Conservation (phyloP, 2,113 vertebrate genomes). For the Pseudorectes ferrugineus region DNA sequence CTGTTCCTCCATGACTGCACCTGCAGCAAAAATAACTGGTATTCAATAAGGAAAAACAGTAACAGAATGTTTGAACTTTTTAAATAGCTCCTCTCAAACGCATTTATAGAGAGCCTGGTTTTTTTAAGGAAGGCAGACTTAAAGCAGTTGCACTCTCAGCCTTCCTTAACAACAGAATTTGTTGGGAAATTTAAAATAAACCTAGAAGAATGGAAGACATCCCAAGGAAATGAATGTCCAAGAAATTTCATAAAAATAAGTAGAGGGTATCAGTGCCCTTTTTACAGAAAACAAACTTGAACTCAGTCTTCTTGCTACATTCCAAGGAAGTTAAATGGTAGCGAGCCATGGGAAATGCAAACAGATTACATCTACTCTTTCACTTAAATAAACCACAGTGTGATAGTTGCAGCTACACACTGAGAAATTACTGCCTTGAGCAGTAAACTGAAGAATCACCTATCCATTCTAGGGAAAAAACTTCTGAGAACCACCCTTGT, state of each 20-base stretch:
- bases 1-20: conserved; percentile 85
- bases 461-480: not conserved
- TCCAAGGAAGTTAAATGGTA: not conserved
- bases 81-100: not conserved
- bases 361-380: not conserved
- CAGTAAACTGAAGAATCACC: not conserved
- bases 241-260: not conserved
- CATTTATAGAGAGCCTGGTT: fast-evolving
- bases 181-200: not conserved
- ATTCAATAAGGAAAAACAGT: not conserved
- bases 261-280: not conserved
- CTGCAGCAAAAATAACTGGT: conserved; percentile 61
- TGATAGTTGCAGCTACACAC: not conserved
- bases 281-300: not conserved
- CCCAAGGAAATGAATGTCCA: not conserved
- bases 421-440: not conserved
- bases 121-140: not conserved
- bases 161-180: not conserved
- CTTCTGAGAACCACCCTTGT: not conserved
- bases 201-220: not conserved
- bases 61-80: not conserved
- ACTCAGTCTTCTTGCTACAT: not conserved
- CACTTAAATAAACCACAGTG: not conserved
- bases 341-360: not conserved
- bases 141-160: not conserved